phyloP scores from a whole-genome alignment of 2,797 vertebrate genomes.

The Selene dorsalis region DNA sequence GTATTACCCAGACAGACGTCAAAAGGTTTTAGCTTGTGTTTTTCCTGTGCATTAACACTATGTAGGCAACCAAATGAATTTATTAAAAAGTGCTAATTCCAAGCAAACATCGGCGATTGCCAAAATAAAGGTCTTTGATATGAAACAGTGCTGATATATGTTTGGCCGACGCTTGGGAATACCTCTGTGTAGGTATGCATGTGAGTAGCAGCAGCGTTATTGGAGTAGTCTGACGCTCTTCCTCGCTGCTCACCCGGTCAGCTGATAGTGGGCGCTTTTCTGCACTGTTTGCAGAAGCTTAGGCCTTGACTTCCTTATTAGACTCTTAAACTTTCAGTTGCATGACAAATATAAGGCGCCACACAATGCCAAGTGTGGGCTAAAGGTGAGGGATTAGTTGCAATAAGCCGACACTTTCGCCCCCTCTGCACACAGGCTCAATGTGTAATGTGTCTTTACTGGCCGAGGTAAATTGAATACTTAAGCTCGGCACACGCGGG shows the following conservation, averaged over 20 bases:
- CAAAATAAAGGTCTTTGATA: conserved; percentile 81
- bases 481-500: conserved; percentile 73
- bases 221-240: conserved; percentile 66
- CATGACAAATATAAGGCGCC: conserved; percentile 67
- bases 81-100: conserved; percentile 79
- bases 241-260: conserved; percentile 56
- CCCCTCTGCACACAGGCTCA: conserved; percentile 46
- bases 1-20: conserved; percentile 77
- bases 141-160: conserved; percentile 71
- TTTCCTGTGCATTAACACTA: conserved; percentile 72
- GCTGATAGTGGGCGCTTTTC: conserved; percentile 59
- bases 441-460: conserved; percentile 63
- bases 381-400: conserved; percentile 64
- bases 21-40: conserved; percentile 73
- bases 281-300: conserved; percentile 74
- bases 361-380: conserved; percentile 67
- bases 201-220: conserved; percentile 44
- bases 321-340: conserved; percentile 69
- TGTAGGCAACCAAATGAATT: conserved; percentile 75
- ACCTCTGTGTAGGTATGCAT: conserved; percentile 42
- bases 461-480: conserved; percentile 69
- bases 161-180: conserved; percentile 49
- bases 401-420: conserved; percentile 49
- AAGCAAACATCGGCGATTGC: conserved; percentile 70
- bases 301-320: conserved; percentile 69